A percentile compares a stretch with the other conserved stretches of the same genome.
Conservation (phyloP, 2,888 invertebrate genomes). For the Rugalucina vietnamica region DNA sequence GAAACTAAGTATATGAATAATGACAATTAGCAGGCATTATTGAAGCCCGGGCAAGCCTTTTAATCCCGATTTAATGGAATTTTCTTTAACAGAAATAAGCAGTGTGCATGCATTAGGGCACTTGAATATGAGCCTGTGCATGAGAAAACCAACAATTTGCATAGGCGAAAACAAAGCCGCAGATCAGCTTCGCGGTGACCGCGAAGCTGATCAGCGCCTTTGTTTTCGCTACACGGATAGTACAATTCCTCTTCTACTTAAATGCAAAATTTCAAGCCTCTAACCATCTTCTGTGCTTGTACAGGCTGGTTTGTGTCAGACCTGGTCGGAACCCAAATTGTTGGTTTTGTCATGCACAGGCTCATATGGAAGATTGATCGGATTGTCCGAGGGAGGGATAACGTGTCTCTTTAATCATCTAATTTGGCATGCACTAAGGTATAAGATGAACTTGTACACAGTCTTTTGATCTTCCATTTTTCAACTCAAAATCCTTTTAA, state of each 20-base stretch:
- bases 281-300: not conserved
- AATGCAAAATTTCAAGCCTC: too few species aligned
- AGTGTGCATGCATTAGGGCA: not conserved
- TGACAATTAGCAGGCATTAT: slow-evolving; percentile 7
- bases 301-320: not conserved
- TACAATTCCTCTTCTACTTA: too few species aligned
- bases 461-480: not conserved
- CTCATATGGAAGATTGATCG: not conserved
- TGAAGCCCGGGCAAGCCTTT: not conserved
- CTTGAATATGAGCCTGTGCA: not conserved
- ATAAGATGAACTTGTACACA: not conserved
- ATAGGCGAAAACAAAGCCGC: not conserved
- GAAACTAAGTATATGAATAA: slow-evolving; percentile 1
- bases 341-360: not conserved
- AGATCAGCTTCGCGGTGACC: not conserved
- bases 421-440: not conserved
- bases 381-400: not conserved
- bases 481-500: not conserved
- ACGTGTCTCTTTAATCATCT: slow-evolving; percentile 10
- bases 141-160: not conserved
- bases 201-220: too few species aligned
- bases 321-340: not conserved
- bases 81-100: slow-evolving; percentile 9
- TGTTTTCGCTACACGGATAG: too few species aligned
- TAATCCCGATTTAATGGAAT: slow-evolving; percentile 26